A percentile compares a stretch with the other conserved stretches of the same genome.
These are phyloP conservation scores for Alcedo atthis DNA, from an alignment of 2,797 vertebrate genomes.

Conservation along the genomic window DNA sequence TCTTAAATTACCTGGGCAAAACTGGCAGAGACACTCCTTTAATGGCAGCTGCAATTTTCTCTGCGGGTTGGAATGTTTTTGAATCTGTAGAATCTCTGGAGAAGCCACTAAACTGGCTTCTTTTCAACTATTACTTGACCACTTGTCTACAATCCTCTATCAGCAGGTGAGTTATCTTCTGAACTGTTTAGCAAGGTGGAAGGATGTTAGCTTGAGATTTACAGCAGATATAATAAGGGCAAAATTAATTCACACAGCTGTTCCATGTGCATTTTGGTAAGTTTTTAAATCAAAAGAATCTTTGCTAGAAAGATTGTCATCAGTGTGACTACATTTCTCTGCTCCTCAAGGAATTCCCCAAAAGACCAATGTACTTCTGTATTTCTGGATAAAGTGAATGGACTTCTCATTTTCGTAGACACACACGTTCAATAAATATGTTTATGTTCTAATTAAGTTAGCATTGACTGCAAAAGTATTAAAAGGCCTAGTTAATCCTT, in stretches of 20 bases:
- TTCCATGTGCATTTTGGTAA: background rate
- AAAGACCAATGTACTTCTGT: background rate
- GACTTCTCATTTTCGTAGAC: background rate
- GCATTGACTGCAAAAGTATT: background rate
- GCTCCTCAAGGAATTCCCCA: background rate
- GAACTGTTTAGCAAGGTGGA: conserved; percentile 4
- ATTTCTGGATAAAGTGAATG: background rate
- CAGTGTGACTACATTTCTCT: background rate
- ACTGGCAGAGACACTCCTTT: conserved; percentile 90
- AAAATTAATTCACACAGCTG: background rate
- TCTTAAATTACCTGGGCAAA: conserved; percentile 96
- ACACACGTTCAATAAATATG: background rate
- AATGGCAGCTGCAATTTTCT: conserved; percentile 94
- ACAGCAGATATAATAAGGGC: background rate
- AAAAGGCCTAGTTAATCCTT: background rate
- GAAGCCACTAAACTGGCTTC: conserved; percentile 95
- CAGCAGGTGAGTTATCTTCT: conserved; percentile 86
- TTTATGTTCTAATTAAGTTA: background rate
- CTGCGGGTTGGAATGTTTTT: conserved; percentile 97
- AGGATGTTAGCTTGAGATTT: conserved; percentile 24
- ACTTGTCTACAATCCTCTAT: conserved; percentile 95
- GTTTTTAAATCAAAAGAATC: background rate
- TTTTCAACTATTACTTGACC: conserved; percentile 99
- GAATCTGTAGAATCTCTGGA: conserved; percentile 94
- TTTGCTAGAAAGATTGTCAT: background rate